Evolutionary conservation across 1,140 invertebrate genomes (phyloP).

Genomic region (Drosophila nikananu): DNA sequence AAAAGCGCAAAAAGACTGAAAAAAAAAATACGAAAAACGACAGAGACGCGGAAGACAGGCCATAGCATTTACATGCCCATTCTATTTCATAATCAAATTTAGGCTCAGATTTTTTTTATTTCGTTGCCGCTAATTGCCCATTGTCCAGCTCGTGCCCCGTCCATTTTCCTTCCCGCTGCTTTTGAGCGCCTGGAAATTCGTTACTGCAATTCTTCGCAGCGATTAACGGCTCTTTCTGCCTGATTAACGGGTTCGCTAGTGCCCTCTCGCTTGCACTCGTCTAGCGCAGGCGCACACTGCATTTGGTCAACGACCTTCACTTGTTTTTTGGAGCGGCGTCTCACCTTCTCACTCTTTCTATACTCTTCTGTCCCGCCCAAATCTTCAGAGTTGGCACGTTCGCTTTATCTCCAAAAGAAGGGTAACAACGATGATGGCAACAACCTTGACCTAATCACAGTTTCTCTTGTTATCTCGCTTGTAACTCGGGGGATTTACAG

Average conservation of each 20-base stretch:
- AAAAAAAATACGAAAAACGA: constrained; percentile 32
- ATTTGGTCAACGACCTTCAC: constrained; percentile 60
- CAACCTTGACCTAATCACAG: constrained; percentile 52
- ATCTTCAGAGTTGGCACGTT: constrained; percentile 36
- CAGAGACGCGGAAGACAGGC: constrained; percentile 73
- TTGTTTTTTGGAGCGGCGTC: constrained; percentile 25
- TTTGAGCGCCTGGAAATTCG: constrained; percentile 22
- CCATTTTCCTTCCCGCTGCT: constrained; percentile 3
- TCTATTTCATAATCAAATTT: constrained; percentile 76
- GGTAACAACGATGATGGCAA: constrained; percentile 33
- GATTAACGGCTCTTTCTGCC: constrained; percentile 43
- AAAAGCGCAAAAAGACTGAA: constrained; percentile 47
- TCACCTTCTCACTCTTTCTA: neutral
- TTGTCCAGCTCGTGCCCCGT: constrained; percentile 38
- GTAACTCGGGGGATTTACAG: constrained; percentile 33
- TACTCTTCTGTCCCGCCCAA: constrained; percentile 19
- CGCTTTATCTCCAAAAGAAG: constrained; percentile 51
- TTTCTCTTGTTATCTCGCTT: constrained; percentile 34
- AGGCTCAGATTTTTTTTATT: constrained; percentile 35
- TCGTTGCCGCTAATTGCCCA: constrained; percentile 70
- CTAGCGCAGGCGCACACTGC: constrained; percentile 9
- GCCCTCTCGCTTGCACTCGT: constrained; percentile 1
- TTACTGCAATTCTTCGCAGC: constrained; percentile 43
- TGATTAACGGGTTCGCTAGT: constrained; percentile 28
- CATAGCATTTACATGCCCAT: constrained; percentile 74